Percentiles rank a stretch among this genome's conserved stretches.
Conservation (phyloP, 2,888 invertebrate species). For the Ochropleura leucogaster region DNA sequence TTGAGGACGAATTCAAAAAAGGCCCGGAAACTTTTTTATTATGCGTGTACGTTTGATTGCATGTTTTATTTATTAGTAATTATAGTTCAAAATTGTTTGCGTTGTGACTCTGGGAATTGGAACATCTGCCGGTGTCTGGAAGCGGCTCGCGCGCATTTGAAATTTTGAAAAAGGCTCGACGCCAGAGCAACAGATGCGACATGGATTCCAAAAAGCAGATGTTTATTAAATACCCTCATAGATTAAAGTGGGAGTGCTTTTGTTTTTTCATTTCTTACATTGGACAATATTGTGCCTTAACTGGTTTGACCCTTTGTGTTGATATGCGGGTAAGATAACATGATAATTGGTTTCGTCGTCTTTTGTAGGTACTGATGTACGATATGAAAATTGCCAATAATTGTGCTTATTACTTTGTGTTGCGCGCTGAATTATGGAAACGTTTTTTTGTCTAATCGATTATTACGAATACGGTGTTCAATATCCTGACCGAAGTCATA, state of each 20-base stretch:
- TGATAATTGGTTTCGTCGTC: conserved; percentile 80
- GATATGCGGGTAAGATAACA: conserved; percentile 86
- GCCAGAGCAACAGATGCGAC: conserved; percentile 88
- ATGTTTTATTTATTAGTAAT: conserved; percentile 53
- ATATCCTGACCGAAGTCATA: conserved; percentile 28
- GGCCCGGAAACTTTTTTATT: conserved; percentile 63
- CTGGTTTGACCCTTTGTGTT: conserved; percentile 82
- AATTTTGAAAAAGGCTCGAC: conserved; percentile 86
- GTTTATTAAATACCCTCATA: conserved; percentile 89
- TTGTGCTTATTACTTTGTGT: conserved; percentile 60
- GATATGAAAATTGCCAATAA: conserved; percentile 73
- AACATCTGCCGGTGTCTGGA: conserved; percentile 87
- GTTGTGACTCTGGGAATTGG: conserved; percentile 57
- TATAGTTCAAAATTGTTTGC: conserved; percentile 69
- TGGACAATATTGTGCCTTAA: conserved; percentile 85
- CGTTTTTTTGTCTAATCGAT: conserved; percentile 50
- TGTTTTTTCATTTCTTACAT: conserved; percentile 84
- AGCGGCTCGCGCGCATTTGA: conserved; percentile 87
- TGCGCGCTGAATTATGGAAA: conserved; percentile 51
- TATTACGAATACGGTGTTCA: conserved; percentile 45
- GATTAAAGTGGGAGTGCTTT: conserved; percentile 85
- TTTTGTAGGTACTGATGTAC: conserved; percentile 71
- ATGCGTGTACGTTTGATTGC: conserved; percentile 46
- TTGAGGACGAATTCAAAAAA: conserved; percentile 74
- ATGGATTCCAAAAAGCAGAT: conserved; percentile 89